Evolutionary conservation across 2,113 vertebrate species (phyloP), one percentile per base, ranked within the genome.

Genomic region (Strix uralensis): DNA sequence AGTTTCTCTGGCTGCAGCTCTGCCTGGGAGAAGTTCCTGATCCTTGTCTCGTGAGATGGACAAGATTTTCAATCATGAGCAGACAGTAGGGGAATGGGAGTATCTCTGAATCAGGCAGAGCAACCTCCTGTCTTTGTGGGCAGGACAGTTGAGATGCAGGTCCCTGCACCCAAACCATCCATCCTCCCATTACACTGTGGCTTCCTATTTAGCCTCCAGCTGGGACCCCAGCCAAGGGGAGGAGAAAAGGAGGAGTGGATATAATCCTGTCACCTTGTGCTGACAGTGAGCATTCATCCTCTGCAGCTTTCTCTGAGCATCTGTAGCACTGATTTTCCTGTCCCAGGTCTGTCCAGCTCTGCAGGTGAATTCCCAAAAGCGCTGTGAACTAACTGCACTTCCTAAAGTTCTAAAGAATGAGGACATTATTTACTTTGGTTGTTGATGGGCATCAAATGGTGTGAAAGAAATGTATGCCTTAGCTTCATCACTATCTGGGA

Each of bases 401-500:
- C 87, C 55, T 29, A 75, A 95, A 63, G 80, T 82, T 42, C 16
- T 67, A 29, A 75, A 88, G 81, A 90, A 94, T 38, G 38, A 10
- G 88, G 92, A 95, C 84, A 86, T 88, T 94, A 95, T 98, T 98
- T 97, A 97, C 97, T 97, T 97, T 86, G 57, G 87, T 86, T 97
- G 95, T 88, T 36, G 36, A 72, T 79, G 87, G 80, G 92, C 71
- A 90, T 97, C 96, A 96, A 83, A 95, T 67, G 90, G 61, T 84
- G 95, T 94, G 97, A 98, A 96, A 94, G 96, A 97, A 97, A 98
- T 82, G 79, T 96, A 87, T 96, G 98, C 97, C 97, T 98, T 86
- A 88, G 93, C 79, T 90, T 94, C 91, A 88, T 96, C 97, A 77
- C 95, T 98, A 96, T 97, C 97, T 96, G 91, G 95, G 97, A 97